Conservation (phyloP, 2,797 vertebrate genomes). For the Rallus crepitans region DNA sequence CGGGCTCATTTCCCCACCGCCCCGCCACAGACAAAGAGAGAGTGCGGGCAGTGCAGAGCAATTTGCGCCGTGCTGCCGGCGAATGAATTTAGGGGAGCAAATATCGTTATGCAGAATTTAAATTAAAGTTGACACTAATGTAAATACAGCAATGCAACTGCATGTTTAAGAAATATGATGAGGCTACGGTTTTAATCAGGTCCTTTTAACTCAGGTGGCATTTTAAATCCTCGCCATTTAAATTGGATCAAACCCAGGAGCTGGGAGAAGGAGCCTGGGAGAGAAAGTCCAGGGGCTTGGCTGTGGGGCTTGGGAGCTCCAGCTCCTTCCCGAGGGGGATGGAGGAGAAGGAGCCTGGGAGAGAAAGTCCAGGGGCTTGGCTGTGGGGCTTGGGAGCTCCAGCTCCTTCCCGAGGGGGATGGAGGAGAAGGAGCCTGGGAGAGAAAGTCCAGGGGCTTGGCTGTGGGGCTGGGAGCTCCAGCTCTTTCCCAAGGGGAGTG, state of each 20-base stretch:
- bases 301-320: too few relatives aligned
- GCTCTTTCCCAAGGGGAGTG: neutral
- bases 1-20: slow-evolving; percentile 79
- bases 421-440: neutral
- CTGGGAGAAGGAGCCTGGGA: slow-evolving; percentile 1
- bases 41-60: slow-evolving; percentile 74
- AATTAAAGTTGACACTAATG: slow-evolving; percentile 84
- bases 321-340: neutral
- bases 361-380: accelerated
- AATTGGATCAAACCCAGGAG: slow-evolving; percentile 76
- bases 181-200: slow-evolving; percentile 83
- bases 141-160: slow-evolving; percentile 80
- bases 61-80: slow-evolving; percentile 74
- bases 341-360: too few relatives aligned
- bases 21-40: slow-evolving; percentile 79
- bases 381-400: too few relatives aligned
- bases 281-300: neutral
- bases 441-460: neutral
- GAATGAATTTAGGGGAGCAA: slow-evolving; percentile 82
- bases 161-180: slow-evolving; percentile 79
- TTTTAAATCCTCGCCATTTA: slow-evolving; percentile 79
- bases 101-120: slow-evolving; percentile 84
- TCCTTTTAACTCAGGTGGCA: slow-evolving; percentile 78
- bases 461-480: too few relatives aligned
- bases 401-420: neutral